These are phyloP conservation scores for Drosophila sp. DNA, from an alignment of 1,140 invertebrate species.

Conservation along the genomic window DNA sequence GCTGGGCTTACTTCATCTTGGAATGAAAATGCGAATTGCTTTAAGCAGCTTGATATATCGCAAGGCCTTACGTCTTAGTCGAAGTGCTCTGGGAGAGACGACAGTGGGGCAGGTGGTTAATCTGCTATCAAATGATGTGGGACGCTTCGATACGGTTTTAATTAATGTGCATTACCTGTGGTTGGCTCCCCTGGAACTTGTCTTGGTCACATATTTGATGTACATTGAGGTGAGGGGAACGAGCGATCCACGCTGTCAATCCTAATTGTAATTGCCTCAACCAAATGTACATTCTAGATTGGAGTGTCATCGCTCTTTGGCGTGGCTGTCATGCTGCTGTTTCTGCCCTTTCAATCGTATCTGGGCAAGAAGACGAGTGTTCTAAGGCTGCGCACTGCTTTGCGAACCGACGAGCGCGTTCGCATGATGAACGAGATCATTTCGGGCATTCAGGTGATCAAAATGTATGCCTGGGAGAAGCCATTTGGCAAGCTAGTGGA, in stretches of 20 bases:
- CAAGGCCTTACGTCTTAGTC: conserved; percentile 86
- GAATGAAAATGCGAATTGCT: conserved; percentile 84
- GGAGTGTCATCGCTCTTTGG: conserved; percentile 88
- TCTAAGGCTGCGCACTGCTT: conserved; percentile 87
- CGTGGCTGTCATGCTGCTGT: conserved; percentile 89
- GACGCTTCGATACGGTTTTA: conserved; percentile 79
- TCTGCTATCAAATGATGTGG: conserved; percentile 87
- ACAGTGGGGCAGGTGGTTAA: conserved; percentile 91
- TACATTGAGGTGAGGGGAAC: conserved; percentile 55
- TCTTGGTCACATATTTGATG: conserved; percentile 84
- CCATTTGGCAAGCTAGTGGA: conserved; percentile 88
- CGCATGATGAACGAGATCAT: conserved; percentile 95
- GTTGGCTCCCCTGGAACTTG: conserved; percentile 85
- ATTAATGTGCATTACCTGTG: conserved; percentile 83
- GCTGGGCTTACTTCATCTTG: conserved; percentile 84
- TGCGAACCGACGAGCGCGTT: conserved; percentile 92
- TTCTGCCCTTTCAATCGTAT: conserved; percentile 92
- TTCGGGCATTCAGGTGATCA: conserved; percentile 94
- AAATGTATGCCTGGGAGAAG: conserved; percentile 95
- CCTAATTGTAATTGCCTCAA: conserved; percentile 20
- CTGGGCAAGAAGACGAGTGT: conserved; percentile 88
- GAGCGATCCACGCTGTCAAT: not conserved
- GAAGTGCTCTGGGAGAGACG: conserved; percentile 88
- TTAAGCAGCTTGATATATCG: conserved; percentile 88
- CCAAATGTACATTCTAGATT: conserved; percentile 67